Conservation (phyloP, 2,797 vertebrate genomes). For the Diglossa cyanea region DNA sequence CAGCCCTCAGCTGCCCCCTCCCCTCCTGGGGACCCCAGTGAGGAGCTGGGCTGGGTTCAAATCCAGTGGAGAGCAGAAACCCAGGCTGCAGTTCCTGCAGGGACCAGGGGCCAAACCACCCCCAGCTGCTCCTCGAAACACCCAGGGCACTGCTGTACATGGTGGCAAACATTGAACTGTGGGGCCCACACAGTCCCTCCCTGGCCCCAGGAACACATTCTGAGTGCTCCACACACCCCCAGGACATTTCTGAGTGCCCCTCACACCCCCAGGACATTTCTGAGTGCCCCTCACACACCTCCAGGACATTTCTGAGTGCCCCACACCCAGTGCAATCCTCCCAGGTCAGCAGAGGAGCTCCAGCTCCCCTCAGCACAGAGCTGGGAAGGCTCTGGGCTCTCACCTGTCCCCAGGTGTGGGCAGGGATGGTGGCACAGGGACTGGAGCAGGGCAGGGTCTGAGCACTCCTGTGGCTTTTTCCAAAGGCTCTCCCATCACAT, state of each 20-base stretch:
- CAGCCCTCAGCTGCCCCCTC: background rate
- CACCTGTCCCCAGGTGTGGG: background rate
- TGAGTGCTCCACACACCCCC: background rate
- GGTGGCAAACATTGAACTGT: background rate
- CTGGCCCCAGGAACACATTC: accelerated
- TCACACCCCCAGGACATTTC: background rate
- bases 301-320: background rate
- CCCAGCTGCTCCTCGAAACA: background rate
- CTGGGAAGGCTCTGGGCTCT: background rate
- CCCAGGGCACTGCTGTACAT: background rate
- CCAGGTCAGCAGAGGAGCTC: background rate
- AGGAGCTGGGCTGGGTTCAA: background rate
- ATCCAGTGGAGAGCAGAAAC: background rate
- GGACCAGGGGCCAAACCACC: background rate
- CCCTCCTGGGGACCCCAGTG: background rate
- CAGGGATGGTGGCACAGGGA: background rate
- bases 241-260: background rate
- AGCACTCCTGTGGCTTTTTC: background rate
- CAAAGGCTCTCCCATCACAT: background rate
- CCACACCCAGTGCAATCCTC: background rate
- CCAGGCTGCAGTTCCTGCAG: background rate
- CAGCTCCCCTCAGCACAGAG: background rate
- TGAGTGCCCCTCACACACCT: background rate
- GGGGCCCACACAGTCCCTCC: background rate
- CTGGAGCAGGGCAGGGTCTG: background rate